phyloP scores from a whole-genome alignment of 2,113 vertebrate species.

The Pimephales promelas region DNA sequence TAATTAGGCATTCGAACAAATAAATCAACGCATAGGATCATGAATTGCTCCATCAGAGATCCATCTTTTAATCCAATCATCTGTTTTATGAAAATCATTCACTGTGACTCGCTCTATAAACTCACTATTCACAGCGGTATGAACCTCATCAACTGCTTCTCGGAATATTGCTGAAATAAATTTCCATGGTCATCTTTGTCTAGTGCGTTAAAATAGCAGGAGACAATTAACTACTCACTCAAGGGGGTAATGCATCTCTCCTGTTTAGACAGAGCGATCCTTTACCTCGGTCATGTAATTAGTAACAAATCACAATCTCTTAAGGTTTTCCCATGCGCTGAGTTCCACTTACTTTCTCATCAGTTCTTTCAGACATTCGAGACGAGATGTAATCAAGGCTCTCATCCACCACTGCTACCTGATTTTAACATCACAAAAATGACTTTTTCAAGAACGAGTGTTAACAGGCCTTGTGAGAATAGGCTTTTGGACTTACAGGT shows the following conservation, averaged over 20 bases:
- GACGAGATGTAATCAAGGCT: conserved; percentile 42
- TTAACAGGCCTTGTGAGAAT: not conserved
- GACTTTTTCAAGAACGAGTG: not conserved
- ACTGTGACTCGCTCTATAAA: not conserved
- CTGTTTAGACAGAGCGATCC: conserved; percentile 5
- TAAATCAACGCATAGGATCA: not conserved
- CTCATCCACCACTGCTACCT: conserved; percentile 26
- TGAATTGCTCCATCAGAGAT: not conserved
- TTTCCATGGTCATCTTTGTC: conserved; percentile 32
- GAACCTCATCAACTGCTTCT: conserved; percentile 13
- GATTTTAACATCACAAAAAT: conserved; percentile 42
- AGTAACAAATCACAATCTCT: conserved; percentile 49
- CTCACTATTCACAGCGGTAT: not conserved
- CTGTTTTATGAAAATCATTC: conserved; percentile 8
- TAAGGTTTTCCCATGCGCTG: conserved; percentile 28
- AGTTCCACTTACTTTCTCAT: conserved; percentile 49
- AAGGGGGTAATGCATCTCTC: conserved; percentile 39
- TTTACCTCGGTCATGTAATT: conserved; percentile 42
- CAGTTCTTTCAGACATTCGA: conserved; percentile 36
- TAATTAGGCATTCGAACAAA: not conserved
- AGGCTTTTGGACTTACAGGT: not conserved
- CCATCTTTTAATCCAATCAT: not conserved
- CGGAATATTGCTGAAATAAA: conserved; percentile 31
- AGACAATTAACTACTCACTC: conserved; percentile 35
- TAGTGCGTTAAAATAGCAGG: conserved; percentile 21